Evolutionary conservation across 2,113 vertebrate species (phyloP).

Genomic region (Nesoenas mayeri): DNA sequence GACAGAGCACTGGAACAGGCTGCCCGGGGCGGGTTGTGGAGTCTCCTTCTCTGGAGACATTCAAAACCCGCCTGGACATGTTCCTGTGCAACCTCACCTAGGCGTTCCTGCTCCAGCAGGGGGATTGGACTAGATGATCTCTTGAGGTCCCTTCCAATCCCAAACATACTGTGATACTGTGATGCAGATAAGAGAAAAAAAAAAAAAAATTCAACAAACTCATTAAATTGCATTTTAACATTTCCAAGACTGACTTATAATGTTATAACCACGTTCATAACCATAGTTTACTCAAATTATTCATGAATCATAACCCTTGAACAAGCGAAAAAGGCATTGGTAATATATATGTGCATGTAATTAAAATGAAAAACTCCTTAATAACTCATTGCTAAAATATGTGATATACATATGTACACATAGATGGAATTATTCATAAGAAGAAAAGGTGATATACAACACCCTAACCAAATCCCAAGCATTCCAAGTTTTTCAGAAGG

Average conservation of each 20-base stretch:
- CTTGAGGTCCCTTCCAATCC: too few relatives aligned
- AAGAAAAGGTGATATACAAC: background rate
- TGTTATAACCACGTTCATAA: background rate
- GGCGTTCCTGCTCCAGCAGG: too few relatives aligned
- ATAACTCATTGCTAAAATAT: background rate
- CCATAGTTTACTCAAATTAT: background rate
- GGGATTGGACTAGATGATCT: too few relatives aligned
- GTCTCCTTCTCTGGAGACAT: too few relatives aligned
- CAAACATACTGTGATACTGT: too few relatives aligned
- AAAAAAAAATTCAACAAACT: background rate
- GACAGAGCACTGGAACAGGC: too few relatives aligned
- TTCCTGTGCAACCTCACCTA: too few relatives aligned
- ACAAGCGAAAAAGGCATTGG: fast-evolving
- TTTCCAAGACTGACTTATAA: background rate
- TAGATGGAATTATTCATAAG: background rate
- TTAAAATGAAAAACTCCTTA: background rate
- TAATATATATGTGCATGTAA: background rate
- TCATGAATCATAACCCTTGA: background rate
- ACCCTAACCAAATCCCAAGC: background rate
- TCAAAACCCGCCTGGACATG: too few relatives aligned
- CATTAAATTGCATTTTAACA: background rate
- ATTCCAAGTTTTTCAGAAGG: background rate
- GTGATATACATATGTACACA: fast-evolving
- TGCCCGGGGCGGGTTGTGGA: too few relatives aligned
- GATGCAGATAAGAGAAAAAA: background rate